Conservation (phyloP, 92 coral and sea anemone species). For the Meandrina meandrites region DNA sequence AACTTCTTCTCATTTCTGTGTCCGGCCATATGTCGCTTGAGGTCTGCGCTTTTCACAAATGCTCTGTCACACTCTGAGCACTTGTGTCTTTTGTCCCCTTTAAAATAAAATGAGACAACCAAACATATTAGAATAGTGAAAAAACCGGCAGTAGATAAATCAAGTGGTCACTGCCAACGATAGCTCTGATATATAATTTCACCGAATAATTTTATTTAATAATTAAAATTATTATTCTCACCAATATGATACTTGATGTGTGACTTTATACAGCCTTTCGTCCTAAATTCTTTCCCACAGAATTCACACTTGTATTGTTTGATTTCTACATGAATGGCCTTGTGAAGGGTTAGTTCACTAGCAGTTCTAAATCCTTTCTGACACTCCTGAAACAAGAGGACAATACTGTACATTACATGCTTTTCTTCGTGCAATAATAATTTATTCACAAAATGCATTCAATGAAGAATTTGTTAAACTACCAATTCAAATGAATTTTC, state of each 20-base stretch:
- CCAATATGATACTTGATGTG: constrained; percentile 90
- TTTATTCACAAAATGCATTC: too few species aligned
- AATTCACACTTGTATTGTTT: constrained; percentile 84
- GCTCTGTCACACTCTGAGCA: constrained; percentile 78
- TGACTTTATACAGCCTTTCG: constrained; percentile 87
- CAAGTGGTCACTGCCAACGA: background rate
- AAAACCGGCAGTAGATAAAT: background rate
- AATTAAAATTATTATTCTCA: constrained; percentile 13
- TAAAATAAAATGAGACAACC: background rate
- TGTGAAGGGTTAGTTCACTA: constrained; percentile 73
- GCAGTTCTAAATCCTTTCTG: constrained; percentile 79
- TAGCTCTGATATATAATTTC: background rate
- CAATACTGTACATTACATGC: background rate
- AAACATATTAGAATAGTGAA: background rate
- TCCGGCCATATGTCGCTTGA: constrained; percentile 88
- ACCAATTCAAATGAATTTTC: too few species aligned
- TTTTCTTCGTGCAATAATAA: background rate
- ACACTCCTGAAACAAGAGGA: constrained; percentile 48
- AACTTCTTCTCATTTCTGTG: constrained; percentile 85
- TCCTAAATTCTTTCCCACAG: constrained; percentile 89
- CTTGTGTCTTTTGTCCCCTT: constrained; percentile 91
- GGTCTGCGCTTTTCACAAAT: constrained; percentile 92
- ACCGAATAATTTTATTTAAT: background rate
- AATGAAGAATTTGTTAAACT: too few species aligned
- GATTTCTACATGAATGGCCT: constrained; percentile 68